These are phyloP conservation scores for Colletes gigas DNA, from an alignment of 1,140 invertebrate genomes.

Conservation along the genomic window DNA sequence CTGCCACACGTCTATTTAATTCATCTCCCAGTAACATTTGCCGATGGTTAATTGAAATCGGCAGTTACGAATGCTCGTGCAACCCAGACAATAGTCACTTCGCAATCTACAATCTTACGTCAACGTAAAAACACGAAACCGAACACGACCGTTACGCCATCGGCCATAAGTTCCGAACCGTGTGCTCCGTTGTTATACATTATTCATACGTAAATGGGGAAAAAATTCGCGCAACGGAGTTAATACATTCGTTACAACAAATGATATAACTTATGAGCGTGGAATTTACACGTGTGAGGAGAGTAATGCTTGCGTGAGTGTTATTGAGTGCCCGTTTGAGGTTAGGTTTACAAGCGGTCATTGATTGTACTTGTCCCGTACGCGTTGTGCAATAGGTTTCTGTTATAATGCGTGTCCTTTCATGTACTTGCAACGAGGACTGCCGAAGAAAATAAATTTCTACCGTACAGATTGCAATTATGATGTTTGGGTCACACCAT, in stretches of 20 bases:
- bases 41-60: conserved; percentile 51
- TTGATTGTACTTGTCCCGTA: too few relatives aligned
- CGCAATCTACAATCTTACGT: conserved; percentile 1
- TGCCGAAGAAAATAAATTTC: too few relatives aligned
- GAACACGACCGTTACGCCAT: not conserved
- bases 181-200: not conserved
- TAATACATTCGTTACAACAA: too few relatives aligned
- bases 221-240: not conserved
- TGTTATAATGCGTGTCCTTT: too few relatives aligned
- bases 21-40: conserved; percentile 46
- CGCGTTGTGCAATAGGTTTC: too few relatives aligned
- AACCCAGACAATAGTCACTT: conserved; percentile 7
- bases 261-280: too few relatives aligned
- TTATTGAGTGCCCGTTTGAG: not conserved
- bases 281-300: too few relatives aligned
- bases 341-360: not conserved
- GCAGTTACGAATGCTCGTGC: conserved; percentile 26
- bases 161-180: not conserved
- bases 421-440: too few relatives aligned
- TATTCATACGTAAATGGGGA: not conserved
- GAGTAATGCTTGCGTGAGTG: too few relatives aligned
- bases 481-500: too few relatives aligned
- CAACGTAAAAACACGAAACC: not conserved
- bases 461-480: too few relatives aligned
- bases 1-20: conserved; percentile 38